Evolutionary conservation across 2,113 vertebrate genomes (phyloP).

Genomic region (Rhinoderma darwinii): DNA sequence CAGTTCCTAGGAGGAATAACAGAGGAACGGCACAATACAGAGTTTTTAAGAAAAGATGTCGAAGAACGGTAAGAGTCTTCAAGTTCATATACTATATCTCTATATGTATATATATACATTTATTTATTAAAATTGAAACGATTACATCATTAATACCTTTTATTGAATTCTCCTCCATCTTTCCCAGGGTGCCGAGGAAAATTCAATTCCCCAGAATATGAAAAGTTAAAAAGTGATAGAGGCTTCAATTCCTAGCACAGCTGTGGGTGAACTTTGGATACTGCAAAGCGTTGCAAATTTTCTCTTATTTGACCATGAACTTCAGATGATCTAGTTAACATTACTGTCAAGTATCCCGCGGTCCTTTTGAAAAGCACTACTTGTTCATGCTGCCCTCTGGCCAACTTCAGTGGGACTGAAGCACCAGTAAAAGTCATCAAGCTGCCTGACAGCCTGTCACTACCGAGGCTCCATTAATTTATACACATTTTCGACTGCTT

Average conservation of each 20-base stretch:
- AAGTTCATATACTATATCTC: no score
- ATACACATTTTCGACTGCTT: conserved; percentile 89
- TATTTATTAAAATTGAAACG: no score
- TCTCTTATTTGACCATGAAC: conserved; percentile 87
- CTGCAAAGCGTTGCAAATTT: conserved; percentile 72
- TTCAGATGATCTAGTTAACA: conserved; percentile 85
- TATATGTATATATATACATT: no score
- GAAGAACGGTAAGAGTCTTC: no score
- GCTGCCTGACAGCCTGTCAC: conserved; percentile 85
- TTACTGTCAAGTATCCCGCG: conserved; percentile 84
- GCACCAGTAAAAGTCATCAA: conserved; percentile 79
- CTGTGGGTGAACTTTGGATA: conserved; percentile 73
- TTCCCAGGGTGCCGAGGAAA: background rate
- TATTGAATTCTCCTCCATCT: background rate
- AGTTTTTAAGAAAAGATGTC: no score
- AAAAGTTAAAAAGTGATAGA: conserved; percentile 46
- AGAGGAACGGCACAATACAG: no score
- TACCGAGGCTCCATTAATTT: conserved; percentile 83
- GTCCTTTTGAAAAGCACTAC: conserved; percentile 83
- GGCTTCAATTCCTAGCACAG: conserved; percentile 68
- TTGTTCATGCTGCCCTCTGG: conserved; percentile 84
- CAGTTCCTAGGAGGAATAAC: no score
- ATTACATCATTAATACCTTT: background rate
- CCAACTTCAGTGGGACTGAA: conserved; percentile 81
- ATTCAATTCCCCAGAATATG: background rate